A percentile compares a stretch with the other conserved stretches of the same genome.
These are phyloP conservation scores for Limnephilus rhombicus DNA, from an alignment of 2,888 invertebrate species.

Conservation along the genomic window DNA sequence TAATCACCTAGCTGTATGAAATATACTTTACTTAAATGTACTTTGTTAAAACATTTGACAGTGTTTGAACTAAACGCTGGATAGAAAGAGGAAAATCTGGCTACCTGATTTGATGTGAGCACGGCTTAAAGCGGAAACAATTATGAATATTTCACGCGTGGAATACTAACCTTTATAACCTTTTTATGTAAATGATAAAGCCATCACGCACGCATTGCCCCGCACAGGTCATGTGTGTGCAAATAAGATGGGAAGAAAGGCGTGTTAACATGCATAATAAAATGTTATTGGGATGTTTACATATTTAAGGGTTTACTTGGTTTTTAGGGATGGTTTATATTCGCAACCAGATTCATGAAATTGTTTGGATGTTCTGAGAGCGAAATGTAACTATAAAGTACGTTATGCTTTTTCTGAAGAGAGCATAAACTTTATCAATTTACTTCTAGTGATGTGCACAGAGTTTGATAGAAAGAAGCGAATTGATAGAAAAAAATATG, in stretches of 20 bases:
- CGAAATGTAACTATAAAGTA: too few species aligned
- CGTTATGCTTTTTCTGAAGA: too few species aligned
- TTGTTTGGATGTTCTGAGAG: background rate
- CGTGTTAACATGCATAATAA: conserved; percentile 64
- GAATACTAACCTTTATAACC: background rate
- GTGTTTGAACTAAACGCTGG: background rate
- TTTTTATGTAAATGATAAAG: conserved; percentile 40
- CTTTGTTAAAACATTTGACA: background rate
- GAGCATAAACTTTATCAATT: too few species aligned
- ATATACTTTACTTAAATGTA: too few species aligned
- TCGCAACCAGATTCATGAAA: background rate
- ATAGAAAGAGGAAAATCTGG: background rate
- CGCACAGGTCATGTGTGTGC: conserved; percentile 36
- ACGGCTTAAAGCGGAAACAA: conserved; percentile 19
- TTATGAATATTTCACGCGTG: conserved; percentile 20
- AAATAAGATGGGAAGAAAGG: conserved; percentile 27
- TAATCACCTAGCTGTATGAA: too few species aligned
- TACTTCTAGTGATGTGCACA: too few species aligned
- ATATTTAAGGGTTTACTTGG: conserved; percentile 63
- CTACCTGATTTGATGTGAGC: conserved; percentile 10
- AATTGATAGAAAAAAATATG: too few species aligned
- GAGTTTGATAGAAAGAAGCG: too few species aligned
- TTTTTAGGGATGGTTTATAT: conserved; percentile 25
- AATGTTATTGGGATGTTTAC: conserved; percentile 66
- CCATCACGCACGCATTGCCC: conserved; percentile 1